Percentiles rank a stretch among this genome's conserved stretches.
These are phyloP conservation scores for Aporrectodea caliginosa DNA, from an alignment of 1,140 invertebrate genomes.

Conservation along the genomic window DNA sequence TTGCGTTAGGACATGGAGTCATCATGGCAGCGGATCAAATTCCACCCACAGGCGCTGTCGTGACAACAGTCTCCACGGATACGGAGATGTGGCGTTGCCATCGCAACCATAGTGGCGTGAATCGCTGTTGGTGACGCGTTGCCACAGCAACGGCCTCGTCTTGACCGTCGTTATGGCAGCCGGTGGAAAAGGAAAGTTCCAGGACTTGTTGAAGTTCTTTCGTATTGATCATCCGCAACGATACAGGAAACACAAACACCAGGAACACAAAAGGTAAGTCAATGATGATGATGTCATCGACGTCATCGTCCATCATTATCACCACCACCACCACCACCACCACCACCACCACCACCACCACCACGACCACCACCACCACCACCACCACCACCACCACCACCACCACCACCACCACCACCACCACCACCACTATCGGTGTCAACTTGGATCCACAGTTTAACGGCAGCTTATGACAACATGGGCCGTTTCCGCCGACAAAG, in stretches of 20 bases:
- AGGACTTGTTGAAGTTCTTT: not conserved
- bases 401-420: too few species aligned
- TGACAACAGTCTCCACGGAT: not conserved
- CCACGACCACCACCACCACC: not conserved
- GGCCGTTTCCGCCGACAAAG: too few species aligned
- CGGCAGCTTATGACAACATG: too few species aligned
- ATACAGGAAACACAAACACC: conserved; percentile 2
- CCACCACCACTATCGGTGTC: too few species aligned
- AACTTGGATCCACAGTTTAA: too few species aligned
- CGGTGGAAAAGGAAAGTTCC: not conserved
- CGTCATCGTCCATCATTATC: not conserved
- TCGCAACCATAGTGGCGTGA: too few species aligned
- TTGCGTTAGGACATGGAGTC: not conserved
- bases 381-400: too few species aligned
- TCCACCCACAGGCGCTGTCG: not conserved
- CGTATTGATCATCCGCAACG: not conserved
- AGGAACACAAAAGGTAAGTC: not conserved
- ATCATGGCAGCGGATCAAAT: not conserved
- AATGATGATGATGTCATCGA: not conserved
- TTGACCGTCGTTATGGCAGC: not conserved
- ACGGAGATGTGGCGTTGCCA: not conserved
- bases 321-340: not conserved
- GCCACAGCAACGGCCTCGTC: not conserved
- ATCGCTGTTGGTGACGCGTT: too few species aligned
- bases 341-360: not conserved